Evolutionary conservation across 2,797 vertebrate genomes (phyloP).

Genomic region (Neosilurus mollespiculum): DNA sequence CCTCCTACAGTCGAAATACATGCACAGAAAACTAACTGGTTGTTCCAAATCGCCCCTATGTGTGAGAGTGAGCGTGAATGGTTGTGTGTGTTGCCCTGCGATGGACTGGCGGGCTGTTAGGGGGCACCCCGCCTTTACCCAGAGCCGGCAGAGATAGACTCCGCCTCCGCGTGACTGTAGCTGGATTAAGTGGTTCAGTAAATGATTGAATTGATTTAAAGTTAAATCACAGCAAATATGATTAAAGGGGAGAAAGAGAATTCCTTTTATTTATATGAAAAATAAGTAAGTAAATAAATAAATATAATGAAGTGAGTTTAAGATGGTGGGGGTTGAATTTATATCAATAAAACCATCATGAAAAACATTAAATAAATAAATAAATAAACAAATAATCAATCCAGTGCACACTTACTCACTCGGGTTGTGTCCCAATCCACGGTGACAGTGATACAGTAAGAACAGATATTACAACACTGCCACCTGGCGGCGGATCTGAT

Average conservation of each 20-base stretch:
- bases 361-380: neutral
- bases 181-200: too few relatives aligned
- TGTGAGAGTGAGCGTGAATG: too few relatives aligned
- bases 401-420: neutral
- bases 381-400: neutral
- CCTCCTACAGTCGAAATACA: too few relatives aligned
- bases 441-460: neutral
- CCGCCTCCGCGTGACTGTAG: too few relatives aligned
- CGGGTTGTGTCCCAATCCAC: slow-evolving; percentile 1
- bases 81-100: too few relatives aligned
- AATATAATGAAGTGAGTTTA: neutral
- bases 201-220: too few relatives aligned
- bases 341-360: neutral
- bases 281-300: neutral
- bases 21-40: too few relatives aligned
- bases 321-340: neutral
- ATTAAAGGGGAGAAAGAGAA: neutral
- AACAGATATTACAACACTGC: neutral
- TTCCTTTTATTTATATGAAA: neutral
- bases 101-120: too few relatives aligned
- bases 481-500: neutral
- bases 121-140: too few relatives aligned
- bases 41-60: too few relatives aligned
- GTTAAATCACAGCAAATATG: too few relatives aligned
- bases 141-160: too few relatives aligned